A percentile compares a stretch with the other conserved stretches of the same genome.
These are phyloP conservation scores for Sitobion miscanthi DNA, from an alignment of 1,140 invertebrate genomes.

Conservation along the genomic window DNA sequence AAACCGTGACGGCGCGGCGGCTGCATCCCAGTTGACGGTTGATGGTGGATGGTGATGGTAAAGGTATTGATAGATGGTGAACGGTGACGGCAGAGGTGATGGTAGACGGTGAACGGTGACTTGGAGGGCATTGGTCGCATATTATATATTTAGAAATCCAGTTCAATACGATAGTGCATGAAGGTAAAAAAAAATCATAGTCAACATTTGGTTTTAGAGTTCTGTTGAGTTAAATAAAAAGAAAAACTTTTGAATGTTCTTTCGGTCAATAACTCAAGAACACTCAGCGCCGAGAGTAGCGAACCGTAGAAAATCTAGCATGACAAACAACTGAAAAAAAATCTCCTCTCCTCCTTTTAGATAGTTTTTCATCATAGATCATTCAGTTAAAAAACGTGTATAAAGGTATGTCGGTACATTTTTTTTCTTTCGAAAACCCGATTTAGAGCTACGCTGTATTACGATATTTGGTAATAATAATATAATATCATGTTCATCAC, in stretches of 20 bases:
- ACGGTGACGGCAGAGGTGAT: no score
- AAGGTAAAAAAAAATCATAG: background rate
- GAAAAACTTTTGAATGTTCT: conserved; percentile 32
- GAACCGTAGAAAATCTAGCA: background rate
- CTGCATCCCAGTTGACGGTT: no score
- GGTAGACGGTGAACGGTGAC: no score
- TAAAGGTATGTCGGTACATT: background rate
- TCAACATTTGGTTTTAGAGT: background rate
- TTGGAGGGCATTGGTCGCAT: background rate
- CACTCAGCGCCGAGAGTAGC: background rate
- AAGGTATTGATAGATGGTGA: no score
- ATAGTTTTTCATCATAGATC: background rate
- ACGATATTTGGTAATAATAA: background rate
- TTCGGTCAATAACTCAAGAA: conserved; percentile 32
- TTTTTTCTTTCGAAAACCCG: background rate
- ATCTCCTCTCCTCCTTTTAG: background rate
- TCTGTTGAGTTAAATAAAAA: background rate
- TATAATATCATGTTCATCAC: background rate
- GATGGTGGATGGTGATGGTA: no score
- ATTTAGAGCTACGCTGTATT: background rate
- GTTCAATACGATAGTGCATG: background rate
- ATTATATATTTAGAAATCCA: no score
- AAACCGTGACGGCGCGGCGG: no score
- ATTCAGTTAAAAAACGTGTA: background rate
- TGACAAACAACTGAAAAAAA: background rate